Base-by-base conservation (phyloP, 1,140 invertebrate species). In the Trissolcus basalis region DNA sequence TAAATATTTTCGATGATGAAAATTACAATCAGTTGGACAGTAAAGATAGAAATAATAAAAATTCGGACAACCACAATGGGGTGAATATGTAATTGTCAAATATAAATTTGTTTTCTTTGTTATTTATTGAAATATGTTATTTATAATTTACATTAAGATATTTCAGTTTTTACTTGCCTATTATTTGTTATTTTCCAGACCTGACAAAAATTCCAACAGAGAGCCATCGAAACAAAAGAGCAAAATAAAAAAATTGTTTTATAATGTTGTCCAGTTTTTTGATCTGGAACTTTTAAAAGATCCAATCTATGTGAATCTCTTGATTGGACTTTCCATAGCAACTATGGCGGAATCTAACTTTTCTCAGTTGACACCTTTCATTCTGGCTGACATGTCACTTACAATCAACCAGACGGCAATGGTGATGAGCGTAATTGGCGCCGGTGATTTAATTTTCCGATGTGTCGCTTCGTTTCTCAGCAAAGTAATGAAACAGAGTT, bases 271-370 rank as follows among this genome's bases (percentile, higher is more conserved):
- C 0, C 61, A 83, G 6, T 87, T 90, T 32, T 91, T 91, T 67
- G 91, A 91, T 76, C 79, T 91, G 4, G 86, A 87, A 45, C 78
- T 92, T n/a, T 77, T 92, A 1, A 85, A 85, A 48, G 91, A 92
- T 80, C 86, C 88, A 2, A 83, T 89, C 19, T 92, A 90, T 63
- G 80, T 93, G 1, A 93, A 91, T 77, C 89, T 93, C 14, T 89
- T 93, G 84, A 68, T 92, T 11, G 92, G 92, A 1, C 85, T 93
- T 69, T 91, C 92, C 0, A 81, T 93, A 0, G 92, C 92, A 0
- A 89, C 91, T 11, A 91, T 92, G 75, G 91, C 91, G 0, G 92
- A 94, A 78, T 88, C 92, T 1, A 93, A 93, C 79, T 93, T 93
- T 79, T 90, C 91, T 0, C 79, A 91, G 2, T 69, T 93, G 12